A percentile compares a stretch with the other conserved stretches of the same genome.
phyloP scores from a whole-genome alignment of 2,113 vertebrate species.

The Pungitius pungitius region DNA sequence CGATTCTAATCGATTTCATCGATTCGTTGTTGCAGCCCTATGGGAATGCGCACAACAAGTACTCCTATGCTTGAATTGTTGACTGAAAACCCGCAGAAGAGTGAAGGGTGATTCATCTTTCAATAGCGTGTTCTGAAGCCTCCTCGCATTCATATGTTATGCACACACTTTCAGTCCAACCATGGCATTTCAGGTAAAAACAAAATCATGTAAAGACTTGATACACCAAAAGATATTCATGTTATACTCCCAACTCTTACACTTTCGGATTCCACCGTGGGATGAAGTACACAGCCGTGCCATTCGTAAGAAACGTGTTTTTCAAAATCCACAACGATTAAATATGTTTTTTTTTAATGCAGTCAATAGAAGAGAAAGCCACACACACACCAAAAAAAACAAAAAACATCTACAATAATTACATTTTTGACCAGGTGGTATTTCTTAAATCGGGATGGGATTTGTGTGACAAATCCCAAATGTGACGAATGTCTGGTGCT shows the following conservation, averaged over 20 bases:
- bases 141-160: slow-evolving; percentile 65
- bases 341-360: slow-evolving; percentile 8
- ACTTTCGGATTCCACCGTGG: too few species aligned
- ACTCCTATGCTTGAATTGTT: slow-evolving; percentile 27
- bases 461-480: slow-evolving; percentile 32
- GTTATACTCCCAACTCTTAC: neutral
- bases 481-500: slow-evolving; percentile 44
- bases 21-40: too few species aligned
- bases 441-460: neutral
- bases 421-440: neutral
- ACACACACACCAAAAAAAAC: neutral
- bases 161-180: slow-evolving; percentile 53
- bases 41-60: slow-evolving; percentile 6
- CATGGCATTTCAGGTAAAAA: slow-evolving; percentile 39
- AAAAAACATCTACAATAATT: neutral
- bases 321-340: slow-evolving; percentile 34
- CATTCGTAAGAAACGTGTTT: slow-evolving; percentile 12
- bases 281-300: neutral
- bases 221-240: slow-evolving; percentile 9
- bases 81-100: slow-evolving; percentile 28
- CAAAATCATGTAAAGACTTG: slow-evolving; percentile 22
- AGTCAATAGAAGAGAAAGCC: neutral
- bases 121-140: slow-evolving; percentile 51
- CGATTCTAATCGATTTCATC: too few species aligned
- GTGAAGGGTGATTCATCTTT: slow-evolving; percentile 63